Base-by-base conservation (phyloP, 2,797 vertebrate genomes). In the Selene dorsalis region DNA sequence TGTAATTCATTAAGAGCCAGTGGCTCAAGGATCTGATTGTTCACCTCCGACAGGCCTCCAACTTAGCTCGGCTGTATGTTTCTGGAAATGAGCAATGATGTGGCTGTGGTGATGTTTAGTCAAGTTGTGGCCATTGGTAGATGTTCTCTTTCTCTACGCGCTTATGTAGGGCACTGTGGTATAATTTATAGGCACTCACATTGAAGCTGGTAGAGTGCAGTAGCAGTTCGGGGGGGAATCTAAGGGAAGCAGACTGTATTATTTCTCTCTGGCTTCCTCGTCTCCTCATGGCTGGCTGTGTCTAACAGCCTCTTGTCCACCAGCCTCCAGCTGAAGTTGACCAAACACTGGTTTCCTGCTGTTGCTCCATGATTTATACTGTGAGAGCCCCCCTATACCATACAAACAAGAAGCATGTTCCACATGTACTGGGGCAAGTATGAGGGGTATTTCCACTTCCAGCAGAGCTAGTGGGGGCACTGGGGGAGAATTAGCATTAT, bases 291-390 rank as follows among this genome's bases (percentile, higher is more conserved):
- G 55, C 73, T n/a, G 65, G 53, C 73, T 64, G 61, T 32, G 61
- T 81, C 70, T 57, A 32, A 64, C 53, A 71, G 28, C 61, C 35
- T 69, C 73, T 88, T 73, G 68, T 81, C 57, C 52, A 62, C 59
- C 57, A 78, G 76, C 78, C 69, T 77, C 60, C 80, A 71, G 72
- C 83, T 86, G 62, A 69, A 76, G 77, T 88, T 84, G 72, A 87
- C 90, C 81, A 88, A 92, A 91, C 87, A 82, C 53, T n/a, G 10
- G 32, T 78, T 90, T 90, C 86, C 86, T 88, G 77, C 83, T 73
- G 55, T 81, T 87, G 57, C 30, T 41, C 59, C 16, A 7, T 83
- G 87, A 90, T 92, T 91, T 91, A 91, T 83, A 79, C 58, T 72
- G 71, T 17, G 14, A 17, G 35, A 71, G 74, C 63, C 63, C 66